Evolutionary conservation across 2,113 vertebrate genomes (phyloP).

Genomic region (Proteles cristata): DNA sequence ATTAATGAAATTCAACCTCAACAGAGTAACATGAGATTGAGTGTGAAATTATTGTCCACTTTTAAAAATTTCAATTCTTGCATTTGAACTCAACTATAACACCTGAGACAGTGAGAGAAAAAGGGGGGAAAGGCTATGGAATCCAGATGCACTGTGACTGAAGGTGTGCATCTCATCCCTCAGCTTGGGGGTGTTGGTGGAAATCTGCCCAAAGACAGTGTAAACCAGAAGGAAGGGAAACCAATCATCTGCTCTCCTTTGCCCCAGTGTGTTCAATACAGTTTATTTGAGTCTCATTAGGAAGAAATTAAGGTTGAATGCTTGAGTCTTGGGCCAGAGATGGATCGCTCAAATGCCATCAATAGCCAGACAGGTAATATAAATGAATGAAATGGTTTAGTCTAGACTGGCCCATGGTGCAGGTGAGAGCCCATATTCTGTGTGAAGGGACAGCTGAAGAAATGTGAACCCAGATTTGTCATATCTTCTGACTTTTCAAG

Average conservation of each 20-base stretch:
- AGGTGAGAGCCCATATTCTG: not conserved
- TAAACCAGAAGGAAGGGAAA: not conserved
- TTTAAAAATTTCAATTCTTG: conserved; percentile 14
- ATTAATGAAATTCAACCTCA: conserved; percentile 24
- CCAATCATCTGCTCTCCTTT: not conserved
- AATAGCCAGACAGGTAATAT: not conserved
- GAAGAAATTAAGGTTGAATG: not conserved
- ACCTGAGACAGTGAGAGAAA: not conserved
- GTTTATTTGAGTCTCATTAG: not conserved
- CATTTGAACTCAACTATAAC: not conserved
- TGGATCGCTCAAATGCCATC: not conserved
- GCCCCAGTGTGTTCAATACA: not conserved
- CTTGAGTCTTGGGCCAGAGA: not conserved
- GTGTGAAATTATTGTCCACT: not conserved
- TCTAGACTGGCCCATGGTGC: not conserved
- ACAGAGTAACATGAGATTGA: not conserved
- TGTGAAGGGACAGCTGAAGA: not conserved
- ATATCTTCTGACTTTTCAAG: conserved; percentile 28
- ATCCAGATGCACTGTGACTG: not conserved
- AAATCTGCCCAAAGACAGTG: not conserved
- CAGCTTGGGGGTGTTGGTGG: not conserved
- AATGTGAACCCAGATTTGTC: not conserved
- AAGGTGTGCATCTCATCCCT: not conserved
- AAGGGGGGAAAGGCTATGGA: not conserved
- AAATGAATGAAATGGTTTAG: not conserved